These are phyloP conservation scores for Lithodes maja DNA, from an alignment of 2,888 invertebrate genomes.

Conservation along the genomic window DNA sequence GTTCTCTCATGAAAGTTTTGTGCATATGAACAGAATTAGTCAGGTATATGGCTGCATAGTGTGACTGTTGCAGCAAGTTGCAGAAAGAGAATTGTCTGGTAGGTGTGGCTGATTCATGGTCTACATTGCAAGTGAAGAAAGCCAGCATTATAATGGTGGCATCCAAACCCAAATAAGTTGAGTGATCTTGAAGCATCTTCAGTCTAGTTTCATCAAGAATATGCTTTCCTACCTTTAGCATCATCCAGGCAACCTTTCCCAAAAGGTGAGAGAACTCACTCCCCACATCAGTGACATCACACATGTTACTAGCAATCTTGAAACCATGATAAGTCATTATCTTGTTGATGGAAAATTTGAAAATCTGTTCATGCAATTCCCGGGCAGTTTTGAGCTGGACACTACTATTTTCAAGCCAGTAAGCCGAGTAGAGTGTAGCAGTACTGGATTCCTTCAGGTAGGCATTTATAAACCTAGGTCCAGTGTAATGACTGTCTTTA, in stretches of 20 bases:
- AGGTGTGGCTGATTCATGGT: not conserved
- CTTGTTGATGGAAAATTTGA: not conserved
- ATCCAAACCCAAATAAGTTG: not conserved
- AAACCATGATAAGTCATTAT: too few species aligned
- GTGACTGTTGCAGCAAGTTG: not conserved
- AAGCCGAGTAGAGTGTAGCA: not conserved
- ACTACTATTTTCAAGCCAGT: not conserved
- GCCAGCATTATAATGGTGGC: not conserved
- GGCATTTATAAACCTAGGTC: not conserved
- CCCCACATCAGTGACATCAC: not conserved
- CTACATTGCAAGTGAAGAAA: not conserved
- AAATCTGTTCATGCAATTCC: not conserved
- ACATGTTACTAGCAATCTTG: too few species aligned
- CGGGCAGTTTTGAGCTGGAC: too few species aligned
- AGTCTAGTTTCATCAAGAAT: not conserved
- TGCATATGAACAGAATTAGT: too few species aligned
- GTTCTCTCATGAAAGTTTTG: not conserved
- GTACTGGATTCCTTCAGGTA: not conserved
- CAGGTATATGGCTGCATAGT: slow-evolving; percentile 5
- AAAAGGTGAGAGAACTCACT: not conserved
- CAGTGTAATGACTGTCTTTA: not conserved
- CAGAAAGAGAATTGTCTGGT: not conserved
- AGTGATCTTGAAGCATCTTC: not conserved
- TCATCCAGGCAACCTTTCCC: slow-evolving; percentile 7
- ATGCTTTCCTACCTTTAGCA: not conserved